Evolutionary conservation across 2,888 invertebrate genomes (phyloP), one percentile per base, ranked within the genome.

Genomic region (Andrena bucephala): DNA sequence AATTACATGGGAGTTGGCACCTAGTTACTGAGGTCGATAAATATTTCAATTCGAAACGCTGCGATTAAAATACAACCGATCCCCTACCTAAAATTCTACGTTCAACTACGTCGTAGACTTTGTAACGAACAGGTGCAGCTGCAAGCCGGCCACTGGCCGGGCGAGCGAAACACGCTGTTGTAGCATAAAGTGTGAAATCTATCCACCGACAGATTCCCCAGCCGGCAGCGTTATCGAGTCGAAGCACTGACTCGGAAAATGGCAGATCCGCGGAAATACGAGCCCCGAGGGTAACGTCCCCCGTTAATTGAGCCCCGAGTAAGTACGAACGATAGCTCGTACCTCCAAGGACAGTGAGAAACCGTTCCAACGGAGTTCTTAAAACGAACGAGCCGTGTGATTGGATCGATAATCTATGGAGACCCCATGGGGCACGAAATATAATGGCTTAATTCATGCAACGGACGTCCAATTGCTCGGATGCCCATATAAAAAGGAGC

Each of bases 381-480:
- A 84, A 88, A 88, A 81, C 77, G 89, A 88, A 83, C 89, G 87
- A 90, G 85, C 77, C 89, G 80, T 87, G 82, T 84, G 86, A 90
- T 90, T 89, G 88, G 90, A 87, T 89, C 77, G 89, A 89, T 88
- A 90, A 89, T 89, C 85, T 86, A 86, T 81, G 83, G 75, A 54
- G 87, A 83, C 88, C 85, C 85, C 86, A 87, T 84, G 86, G 85
- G 85, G 87, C 79, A 85, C 77, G 70, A 83, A 84, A 85, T 76
- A 89, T 91, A 91, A 91, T 90, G 87, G 85, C 87, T 91, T 88
- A 90, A 91, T 91, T 91, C 89, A 86, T 86, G 80, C 74, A 82
- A 82, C 80, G 85, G 65, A 62, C 62, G 52, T 65, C 1, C 29
- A 27, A 57, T 52, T 60, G 33, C n/a, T 63, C 33, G 52, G 27